Conservation (phyloP, 2,888 invertebrate species). For the Melieria crassipennis region DNA sequence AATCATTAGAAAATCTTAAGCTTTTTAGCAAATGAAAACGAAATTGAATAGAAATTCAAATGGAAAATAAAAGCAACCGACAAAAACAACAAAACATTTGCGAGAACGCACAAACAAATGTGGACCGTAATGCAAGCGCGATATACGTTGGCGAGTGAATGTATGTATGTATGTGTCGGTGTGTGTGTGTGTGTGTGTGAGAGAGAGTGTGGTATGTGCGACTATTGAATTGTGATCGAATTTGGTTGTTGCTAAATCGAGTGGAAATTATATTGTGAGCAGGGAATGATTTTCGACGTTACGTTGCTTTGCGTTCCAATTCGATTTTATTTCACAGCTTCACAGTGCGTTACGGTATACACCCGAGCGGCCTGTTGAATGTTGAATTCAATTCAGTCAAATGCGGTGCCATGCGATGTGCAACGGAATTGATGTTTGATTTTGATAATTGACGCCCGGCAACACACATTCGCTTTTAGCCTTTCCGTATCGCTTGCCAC, state of each 20-base stretch:
- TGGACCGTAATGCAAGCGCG: not conserved
- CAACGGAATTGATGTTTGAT: no score
- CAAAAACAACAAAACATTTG: constrained; percentile 3
- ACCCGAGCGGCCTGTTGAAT: no score
- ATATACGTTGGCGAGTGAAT: not conserved
- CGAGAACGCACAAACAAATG: constrained; percentile 1
- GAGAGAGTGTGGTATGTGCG: constrained; percentile 12
- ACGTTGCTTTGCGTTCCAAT: no score
- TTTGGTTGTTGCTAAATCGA: constrained; percentile 44
- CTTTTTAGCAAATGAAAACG: constrained; percentile 46
- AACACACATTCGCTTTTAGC: no score
- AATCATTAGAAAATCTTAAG: constrained; percentile 41
- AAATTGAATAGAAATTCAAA: constrained; percentile 44
- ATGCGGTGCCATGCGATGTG: no score
- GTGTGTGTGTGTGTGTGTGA: constrained; percentile 14
- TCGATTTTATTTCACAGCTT: no score
- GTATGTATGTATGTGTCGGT: constrained; percentile 9
- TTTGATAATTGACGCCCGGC: no score
- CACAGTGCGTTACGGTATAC: no score
- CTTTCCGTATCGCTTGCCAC: no score
- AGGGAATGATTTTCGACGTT: no score
- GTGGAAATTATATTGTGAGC: constrained; percentile 43
- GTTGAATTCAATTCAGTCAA: no score
- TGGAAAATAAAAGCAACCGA: constrained; percentile 25
- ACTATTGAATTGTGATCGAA: constrained; percentile 37